Base-by-base conservation (phyloP, 2,888 invertebrate genomes). In the Drosophila formosana region DNA sequence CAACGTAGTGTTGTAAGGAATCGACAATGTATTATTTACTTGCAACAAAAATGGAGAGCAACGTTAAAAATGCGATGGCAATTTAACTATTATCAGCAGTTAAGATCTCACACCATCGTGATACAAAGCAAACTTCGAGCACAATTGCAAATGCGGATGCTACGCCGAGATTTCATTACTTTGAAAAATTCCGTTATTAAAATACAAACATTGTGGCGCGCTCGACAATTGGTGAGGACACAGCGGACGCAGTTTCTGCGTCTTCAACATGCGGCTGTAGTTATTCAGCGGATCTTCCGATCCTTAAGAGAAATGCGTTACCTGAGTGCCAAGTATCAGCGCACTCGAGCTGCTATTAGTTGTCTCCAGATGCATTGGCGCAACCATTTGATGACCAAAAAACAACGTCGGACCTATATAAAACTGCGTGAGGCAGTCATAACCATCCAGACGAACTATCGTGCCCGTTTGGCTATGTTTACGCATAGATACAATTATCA, bases 351-450 rank as follows among this genome's bases (percentile, higher is more conserved):
- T 26, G 91, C 93, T 7, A 78, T 85, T 3, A 72, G 79, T 23
- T 83, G 75, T 2, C 82, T 94, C 53, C 94, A 94, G 71, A 84
- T 76, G 62, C 82, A 88, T 41, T 93, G 91, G 80, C 91, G 92
- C 57, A 89, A 71, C 3, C 77, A 85, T 67, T 51, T 90, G 7
- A 47, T 67, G 0, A 70, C 67, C 57, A 88, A 80, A 49, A 68
- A 49, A 3, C 53, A 80, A 6, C 79, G 82, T 0, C 13, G 23
- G 4, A 7, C 8, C 0, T 85, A 62, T 23, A 8, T 72, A 6
- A 5, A 55, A 1, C 50, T 70, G 18, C 75, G 72, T 0, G 11
- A 49, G 13, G 67, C 88, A 8, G 56, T 65, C 7, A 43, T 78
- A 5, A 52, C 9, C 0, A 4, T 88, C 6, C 85, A 85, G 49